Conservation (phyloP, 2,113 vertebrate species). For the Sylvietta virens region DNA sequence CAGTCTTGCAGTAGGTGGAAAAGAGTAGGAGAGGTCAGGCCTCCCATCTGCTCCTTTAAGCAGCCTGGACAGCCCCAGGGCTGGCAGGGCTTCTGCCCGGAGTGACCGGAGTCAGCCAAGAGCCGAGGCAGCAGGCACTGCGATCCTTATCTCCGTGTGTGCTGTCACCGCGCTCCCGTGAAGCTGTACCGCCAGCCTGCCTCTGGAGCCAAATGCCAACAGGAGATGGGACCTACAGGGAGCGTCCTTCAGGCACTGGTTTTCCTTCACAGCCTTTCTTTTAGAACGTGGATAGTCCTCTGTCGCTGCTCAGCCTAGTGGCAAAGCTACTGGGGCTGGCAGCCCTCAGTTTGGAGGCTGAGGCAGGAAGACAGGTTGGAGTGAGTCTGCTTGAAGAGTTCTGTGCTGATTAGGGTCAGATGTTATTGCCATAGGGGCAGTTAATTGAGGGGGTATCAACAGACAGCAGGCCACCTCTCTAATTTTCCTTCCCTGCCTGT, state of each 20-base stretch:
- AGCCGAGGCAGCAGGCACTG: neutral
- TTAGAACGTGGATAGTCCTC: neutral
- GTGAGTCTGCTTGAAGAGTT: neutral
- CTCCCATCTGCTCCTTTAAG: neutral
- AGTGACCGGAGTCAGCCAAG: neutral
- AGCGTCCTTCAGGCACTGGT: neutral
- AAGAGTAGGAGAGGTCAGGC: neutral
- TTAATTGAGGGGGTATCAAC: neutral
- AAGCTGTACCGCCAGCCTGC: neutral
- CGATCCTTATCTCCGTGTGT: accelerated
- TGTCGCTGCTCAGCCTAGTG: neutral
- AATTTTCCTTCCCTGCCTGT: neutral
- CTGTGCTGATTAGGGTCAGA: neutral
- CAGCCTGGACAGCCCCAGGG: neutral
- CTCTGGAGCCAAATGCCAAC: neutral
- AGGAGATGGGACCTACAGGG: neutral
- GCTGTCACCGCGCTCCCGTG: accelerated
- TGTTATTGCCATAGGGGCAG: neutral
- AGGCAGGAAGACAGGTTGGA: neutral
- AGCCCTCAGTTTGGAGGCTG: neutral
- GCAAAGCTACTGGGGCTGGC: neutral
- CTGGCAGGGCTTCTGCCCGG: neutral
- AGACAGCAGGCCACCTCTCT: neutral
- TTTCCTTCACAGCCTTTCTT: neutral
- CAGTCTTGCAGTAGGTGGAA: neutral